Evolutionary conservation across 2,113 vertebrate genomes (phyloP), one percentile per base, ranked within the genome.

Genomic region (Vimba vimba): DNA sequence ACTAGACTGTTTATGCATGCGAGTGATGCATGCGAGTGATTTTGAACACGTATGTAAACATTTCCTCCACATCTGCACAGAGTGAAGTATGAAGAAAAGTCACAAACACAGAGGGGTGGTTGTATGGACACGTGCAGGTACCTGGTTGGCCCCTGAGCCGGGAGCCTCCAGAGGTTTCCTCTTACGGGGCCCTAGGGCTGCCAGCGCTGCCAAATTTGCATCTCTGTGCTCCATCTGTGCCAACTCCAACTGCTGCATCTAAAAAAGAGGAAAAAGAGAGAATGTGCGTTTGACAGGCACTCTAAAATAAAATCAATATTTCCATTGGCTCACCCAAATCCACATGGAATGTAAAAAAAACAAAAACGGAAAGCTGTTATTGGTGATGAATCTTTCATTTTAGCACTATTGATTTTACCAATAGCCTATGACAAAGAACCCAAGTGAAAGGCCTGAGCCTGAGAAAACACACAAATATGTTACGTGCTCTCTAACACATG

Each of bases 121-220:
- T 27, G 33, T 75, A 89, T 86, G 15, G 1, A 86, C 36, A 0
- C 12, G 17, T 88, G 6, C 88, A 11, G 82, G 0, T 96, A 97
- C 97, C 96, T 97, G 95, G 13, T 86, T 90, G 76, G 94, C 94
- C 90, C 81, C 69, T 30, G 93, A 88, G 82, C 88, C 91, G 82
- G 59, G 0, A 90, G 91, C 92, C 84, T 97, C 96, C 87, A 96
- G 10, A 6, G 95, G 91, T 92, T 96, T 97, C 88, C 97, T 99
- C 92, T 95, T 98, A 73, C 98, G 96, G 60, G 97, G 97, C 66
- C 98, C 98, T 64, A 99, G 97, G 71, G 98, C 98, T 78, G 97
- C 98, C 88, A 99, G 94, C 60, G 98, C 98, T 1, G 98, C 95
- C 33, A 97, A 94, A 92, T 99, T 99, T 60, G 98, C 97, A 85